These are phyloP conservation scores for Archegozetes longisetosus DNA, from an alignment of 1,140 invertebrate species.

Conservation along the genomic window DNA sequence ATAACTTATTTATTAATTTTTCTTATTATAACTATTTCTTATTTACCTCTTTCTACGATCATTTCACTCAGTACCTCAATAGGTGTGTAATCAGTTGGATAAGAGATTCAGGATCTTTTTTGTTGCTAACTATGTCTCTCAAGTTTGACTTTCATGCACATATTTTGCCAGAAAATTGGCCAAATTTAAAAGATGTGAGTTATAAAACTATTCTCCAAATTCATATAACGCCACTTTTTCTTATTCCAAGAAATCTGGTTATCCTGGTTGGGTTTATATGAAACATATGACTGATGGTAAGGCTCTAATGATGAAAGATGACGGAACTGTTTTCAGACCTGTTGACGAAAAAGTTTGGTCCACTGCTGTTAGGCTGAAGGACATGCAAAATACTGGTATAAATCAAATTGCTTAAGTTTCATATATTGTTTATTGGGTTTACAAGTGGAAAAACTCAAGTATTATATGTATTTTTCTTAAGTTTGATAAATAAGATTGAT, in stretches of 20 bases:
- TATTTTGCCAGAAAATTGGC: constrained; percentile 38
- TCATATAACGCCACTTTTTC: no score
- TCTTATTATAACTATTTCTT: no score
- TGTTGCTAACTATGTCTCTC: constrained; percentile 33
- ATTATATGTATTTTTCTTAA: background rate
- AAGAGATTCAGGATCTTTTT: no score
- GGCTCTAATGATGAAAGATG: constrained; percentile 39
- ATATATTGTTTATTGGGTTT: no score
- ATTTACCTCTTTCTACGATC: no score
- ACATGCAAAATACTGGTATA: constrained; percentile 35
- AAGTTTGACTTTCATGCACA: constrained; percentile 43
- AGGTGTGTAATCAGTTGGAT: no score
- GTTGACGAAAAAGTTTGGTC: constrained; percentile 41
- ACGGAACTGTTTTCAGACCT: constrained; percentile 38
- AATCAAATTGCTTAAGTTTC: background rate
- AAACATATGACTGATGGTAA: constrained; percentile 28
- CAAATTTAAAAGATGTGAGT: constrained; percentile 36
- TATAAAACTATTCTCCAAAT: background rate
- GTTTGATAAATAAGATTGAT: no score
- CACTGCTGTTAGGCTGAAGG: constrained; percentile 29
- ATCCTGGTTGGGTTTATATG: constrained; percentile 40
- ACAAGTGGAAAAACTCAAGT: background rate
- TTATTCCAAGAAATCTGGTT: constrained; percentile 42
- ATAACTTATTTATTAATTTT: no score
- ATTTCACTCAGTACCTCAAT: no score